Evolutionary conservation across 2,797 vertebrate species (phyloP), one percentile per base, ranked within the genome.

Genomic region (Sebastes oblongus): DNA sequence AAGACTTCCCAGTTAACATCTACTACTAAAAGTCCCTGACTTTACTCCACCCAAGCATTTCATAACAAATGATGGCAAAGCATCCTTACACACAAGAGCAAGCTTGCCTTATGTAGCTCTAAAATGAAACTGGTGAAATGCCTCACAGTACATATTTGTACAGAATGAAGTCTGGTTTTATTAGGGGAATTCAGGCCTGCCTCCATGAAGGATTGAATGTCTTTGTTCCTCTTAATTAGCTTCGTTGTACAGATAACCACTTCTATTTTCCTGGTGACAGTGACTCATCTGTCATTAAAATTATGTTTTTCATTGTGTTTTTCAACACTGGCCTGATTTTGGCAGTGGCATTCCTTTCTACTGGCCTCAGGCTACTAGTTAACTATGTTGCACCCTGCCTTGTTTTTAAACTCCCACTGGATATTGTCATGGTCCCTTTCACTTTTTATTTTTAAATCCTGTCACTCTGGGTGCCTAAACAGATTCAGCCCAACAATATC

Each of bases 91-190:
- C 54, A 73, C 39, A 60, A 16, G 65, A 50, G 25, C 29, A 25
- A 30, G 61, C 52, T 65, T 14, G 25, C 54, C 22, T 78, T 66
- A 10, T 66, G 71, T 81, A 66, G 30, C 25, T 83, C 58, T 71
- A n/a, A 72, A 68, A 72, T 52, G 74, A 80, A 86, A 46, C 64
- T 52, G 18, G 67, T 76, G 39, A 55, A 50, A 72, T 60, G 29
- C 52, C 42, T 13, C 69, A 9, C 27, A 27, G 50, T 5, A 9
- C 56, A 29, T 59, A 34, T 61, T 66, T 58, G 36, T 14, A 20
- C 72, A 58, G 1, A 66, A 32, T 55, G 54, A 61, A 59, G 55
- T 82, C 25, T 20, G 27, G 64, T 69, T 75, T 71, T 22, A 39
- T 52, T 24, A 12, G 27, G 13, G 32, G 25, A 67, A 77, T 73